Evolutionary conservation across 1,140 invertebrate species (phyloP).

Genomic region (Hetaerina americana): DNA sequence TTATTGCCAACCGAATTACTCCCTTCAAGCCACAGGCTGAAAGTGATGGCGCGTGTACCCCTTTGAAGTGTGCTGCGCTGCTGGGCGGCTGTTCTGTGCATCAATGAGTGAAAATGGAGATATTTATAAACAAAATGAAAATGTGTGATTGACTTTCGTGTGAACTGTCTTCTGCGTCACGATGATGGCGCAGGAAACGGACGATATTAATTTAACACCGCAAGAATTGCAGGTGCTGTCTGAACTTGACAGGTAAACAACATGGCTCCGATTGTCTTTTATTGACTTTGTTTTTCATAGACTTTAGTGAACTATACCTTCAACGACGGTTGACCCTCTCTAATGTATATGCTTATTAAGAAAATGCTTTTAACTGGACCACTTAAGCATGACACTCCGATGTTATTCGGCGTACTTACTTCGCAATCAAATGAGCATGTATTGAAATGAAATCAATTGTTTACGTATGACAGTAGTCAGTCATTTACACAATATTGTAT

Average conservation of each 20-base stretch:
- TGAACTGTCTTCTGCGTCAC: not conserved
- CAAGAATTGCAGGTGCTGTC: slow-evolving; percentile 68
- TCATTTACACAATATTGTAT: no score
- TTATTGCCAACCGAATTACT: no score
- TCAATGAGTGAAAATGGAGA: slow-evolving; percentile 8
- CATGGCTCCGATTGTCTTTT: slow-evolving; percentile 8
- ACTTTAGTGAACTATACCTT: slow-evolving; percentile 3
- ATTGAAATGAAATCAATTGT: no score
- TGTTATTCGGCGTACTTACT: no score
- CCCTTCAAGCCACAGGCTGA: slow-evolving; percentile 10
- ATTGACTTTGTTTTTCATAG: not conserved
- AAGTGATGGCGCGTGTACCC: slow-evolving; percentile 4
- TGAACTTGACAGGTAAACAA: slow-evolving; percentile 65
- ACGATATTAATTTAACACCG: slow-evolving; percentile 45
- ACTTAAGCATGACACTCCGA: no score
- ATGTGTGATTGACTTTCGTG: not conserved
- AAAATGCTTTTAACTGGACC: no score
- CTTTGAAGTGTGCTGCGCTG: slow-evolving; percentile 4
- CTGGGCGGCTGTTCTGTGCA: not conserved
- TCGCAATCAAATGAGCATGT: no score
- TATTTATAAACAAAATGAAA: not conserved
- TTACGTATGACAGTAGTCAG: no score
- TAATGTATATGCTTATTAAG: no score
- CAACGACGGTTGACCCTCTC: no score
- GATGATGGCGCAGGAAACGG: slow-evolving; percentile 13